Base-by-base conservation (phyloP, 2,888 invertebrate species). In the Tipula lateralis region DNA sequence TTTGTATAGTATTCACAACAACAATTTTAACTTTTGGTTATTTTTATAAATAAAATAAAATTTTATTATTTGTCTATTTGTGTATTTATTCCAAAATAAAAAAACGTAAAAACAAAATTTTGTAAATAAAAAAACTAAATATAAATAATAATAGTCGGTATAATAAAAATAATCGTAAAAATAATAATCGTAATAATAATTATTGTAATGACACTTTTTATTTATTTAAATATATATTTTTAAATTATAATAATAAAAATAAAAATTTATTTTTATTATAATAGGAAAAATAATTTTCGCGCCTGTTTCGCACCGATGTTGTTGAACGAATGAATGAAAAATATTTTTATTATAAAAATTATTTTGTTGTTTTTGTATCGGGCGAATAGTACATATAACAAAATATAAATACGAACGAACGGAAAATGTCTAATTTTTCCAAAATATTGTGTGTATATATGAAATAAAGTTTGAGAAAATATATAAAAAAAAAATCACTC, bases 281-380 rank as follows among this genome's bases (percentile, higher is more conserved):
- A 66, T 66, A 66, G 66, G 66, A 66, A 66, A 66, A 66, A 66
- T 66, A 66, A 66, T 66, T 80, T 82, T 89, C 90, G 90, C 90
- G 90, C 89, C 90, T 90, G 89, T 89, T 89, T 89, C 89, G 89
- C 89, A 89, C 90, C 89, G 90, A 89, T 89, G 90, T 89, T 89
- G 88, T 89, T 89, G 89, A 90, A 89, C 90, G 90, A 90, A 90
- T 90, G 90, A 84, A 39, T 34, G 83, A 83, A 83, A 36, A 83
- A 83, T 83, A 34, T 83, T 83, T 83, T 83, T 83, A 83, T 83
- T 29, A 24, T 39, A 36, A 36, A 83, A 83, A 83, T 82, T 7
- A 82, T 30, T 82, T 29, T 32, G 82, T 82, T 82, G 82, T 82
- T 82, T 82, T 82, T 82, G 82, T 82, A 82, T 82, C 66, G 66